Evolutionary conservation across 2,113 vertebrate genomes (phyloP).

Genomic region (Gymnocephalus cernua): DNA sequence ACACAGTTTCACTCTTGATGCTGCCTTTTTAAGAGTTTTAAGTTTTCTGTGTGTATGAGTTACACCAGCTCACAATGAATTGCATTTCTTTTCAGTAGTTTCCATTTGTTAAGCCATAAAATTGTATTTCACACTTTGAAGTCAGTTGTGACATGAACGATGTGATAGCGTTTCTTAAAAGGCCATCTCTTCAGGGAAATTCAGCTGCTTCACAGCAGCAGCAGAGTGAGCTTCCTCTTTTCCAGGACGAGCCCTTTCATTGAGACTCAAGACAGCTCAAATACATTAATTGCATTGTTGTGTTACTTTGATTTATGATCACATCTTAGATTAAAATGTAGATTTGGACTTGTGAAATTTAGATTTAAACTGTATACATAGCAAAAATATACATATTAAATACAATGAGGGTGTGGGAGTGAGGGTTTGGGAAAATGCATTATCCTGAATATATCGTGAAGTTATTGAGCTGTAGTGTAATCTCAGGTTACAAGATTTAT

Average conservation of each 20-base stretch:
- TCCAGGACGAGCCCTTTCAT: constrained; percentile 10
- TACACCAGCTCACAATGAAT: neutral
- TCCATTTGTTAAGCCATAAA: neutral
- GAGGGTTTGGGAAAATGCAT: no score
- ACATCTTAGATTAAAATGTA: neutral
- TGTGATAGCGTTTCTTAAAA: neutral
- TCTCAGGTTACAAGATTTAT: neutral
- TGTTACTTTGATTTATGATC: constrained; percentile 4
- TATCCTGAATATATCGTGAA: neutral
- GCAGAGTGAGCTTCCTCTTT: constrained; percentile 70
- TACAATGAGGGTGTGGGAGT: no score
- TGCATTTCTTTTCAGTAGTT: neutral
- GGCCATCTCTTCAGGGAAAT: constrained; percentile 10
- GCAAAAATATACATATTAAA: neutral
- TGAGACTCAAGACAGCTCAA: neutral
- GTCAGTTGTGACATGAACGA: neutral
- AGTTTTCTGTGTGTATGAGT: neutral
- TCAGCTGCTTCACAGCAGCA: constrained; percentile 19
- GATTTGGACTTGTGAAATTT: accelerated
- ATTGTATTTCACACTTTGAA: neutral
- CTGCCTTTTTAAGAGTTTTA: neutral
- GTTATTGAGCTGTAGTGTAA: neutral
- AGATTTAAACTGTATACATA: neutral
- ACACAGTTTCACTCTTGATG: neutral
- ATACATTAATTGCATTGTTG: neutral